A percentile compares a stretch with the other conserved stretches of the same genome.
Evolutionary conservation across 2,888 invertebrate species (phyloP).

Genomic region (Allacma fusca): DNA sequence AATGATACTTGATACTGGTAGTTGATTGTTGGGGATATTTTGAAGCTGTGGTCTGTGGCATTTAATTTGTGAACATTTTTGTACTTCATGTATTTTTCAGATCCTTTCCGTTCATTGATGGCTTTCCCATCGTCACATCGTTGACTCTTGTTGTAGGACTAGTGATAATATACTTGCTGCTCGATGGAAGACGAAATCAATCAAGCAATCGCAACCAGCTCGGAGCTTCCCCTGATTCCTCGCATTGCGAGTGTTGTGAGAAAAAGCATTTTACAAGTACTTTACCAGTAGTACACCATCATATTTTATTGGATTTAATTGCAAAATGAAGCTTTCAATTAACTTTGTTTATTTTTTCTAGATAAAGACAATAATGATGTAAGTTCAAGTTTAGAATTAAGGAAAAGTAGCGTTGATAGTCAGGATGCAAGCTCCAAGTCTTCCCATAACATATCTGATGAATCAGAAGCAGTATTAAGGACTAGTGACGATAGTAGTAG

Average conservation of each 20-base stretch:
- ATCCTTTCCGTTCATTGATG: neutral
- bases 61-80: too few relatives aligned
- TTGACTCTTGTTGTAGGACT: neutral
- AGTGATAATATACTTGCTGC: neutral
- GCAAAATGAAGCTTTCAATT: too few relatives aligned
- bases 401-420: neutral
- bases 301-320: too few relatives aligned
- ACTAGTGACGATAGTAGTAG: neutral
- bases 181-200: neutral
- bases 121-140: neutral
- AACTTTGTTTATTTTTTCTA: neutral
- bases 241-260: too few relatives aligned
- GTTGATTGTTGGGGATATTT: too few relatives aligned
- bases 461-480: neutral
- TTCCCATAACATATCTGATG: slow-evolving; percentile 12
- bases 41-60: too few relatives aligned
- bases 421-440: slow-evolving; percentile 1
- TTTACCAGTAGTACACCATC: too few relatives aligned
- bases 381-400: neutral
- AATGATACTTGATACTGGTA: too few relatives aligned
- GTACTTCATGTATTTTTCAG: too few relatives aligned
- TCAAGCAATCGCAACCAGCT: too few relatives aligned
- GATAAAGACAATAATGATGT: neutral
- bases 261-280: neutral
- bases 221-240: too few relatives aligned